Conservation (phyloP, 2,113 vertebrate species). For the Pelusios castaneus region DNA sequence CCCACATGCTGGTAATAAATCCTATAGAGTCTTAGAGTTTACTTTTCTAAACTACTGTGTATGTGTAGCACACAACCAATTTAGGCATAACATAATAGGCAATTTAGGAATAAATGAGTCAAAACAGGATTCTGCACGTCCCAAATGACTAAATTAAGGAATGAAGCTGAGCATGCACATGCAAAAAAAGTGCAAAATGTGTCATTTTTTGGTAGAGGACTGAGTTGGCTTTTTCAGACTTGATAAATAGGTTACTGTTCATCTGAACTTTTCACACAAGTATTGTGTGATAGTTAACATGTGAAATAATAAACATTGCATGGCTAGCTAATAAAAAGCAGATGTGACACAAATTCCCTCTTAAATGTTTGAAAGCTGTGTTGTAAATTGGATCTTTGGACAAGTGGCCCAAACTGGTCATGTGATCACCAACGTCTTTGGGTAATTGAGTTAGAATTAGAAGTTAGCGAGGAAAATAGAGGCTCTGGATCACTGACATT, state of each 20-base stretch:
- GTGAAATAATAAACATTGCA: conserved; percentile 67
- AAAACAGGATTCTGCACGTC: neutral
- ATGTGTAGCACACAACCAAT: neutral
- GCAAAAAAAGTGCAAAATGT: neutral
- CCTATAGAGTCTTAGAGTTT: neutral
- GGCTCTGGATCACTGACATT: neutral
- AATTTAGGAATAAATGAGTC: neutral
- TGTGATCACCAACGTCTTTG: neutral
- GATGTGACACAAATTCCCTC: conserved; percentile 61
- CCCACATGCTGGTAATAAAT: neutral
- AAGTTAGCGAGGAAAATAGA: neutral
- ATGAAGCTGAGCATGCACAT: neutral
- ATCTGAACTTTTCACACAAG: conserved; percentile 60
- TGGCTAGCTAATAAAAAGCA: conserved; percentile 62
- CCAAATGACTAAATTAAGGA: neutral
- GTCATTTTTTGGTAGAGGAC: neutral
- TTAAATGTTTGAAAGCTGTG: neutral
- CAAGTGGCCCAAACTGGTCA: neutral
- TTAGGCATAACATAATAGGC: neutral
- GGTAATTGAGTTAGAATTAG: neutral
- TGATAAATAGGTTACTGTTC: conserved; percentile 61
- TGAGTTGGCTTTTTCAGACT: neutral
- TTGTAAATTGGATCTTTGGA: neutral
- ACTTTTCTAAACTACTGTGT: neutral
- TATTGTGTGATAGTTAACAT: conserved; percentile 17